Conservation (phyloP, 2,888 invertebrate genomes). For the Lasioglossum vierecki region DNA sequence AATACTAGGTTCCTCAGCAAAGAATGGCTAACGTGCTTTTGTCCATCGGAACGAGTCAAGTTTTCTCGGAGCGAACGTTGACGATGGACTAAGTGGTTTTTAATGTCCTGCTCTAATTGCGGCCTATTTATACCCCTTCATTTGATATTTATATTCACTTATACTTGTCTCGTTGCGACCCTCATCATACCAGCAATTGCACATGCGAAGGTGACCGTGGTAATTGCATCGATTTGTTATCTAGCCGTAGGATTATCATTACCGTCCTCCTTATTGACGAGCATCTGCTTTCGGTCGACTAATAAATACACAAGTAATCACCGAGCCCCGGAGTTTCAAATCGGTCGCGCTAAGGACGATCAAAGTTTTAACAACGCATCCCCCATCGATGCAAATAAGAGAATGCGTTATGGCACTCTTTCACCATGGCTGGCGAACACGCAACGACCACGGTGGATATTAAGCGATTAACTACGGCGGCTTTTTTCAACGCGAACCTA, state of each 20-base stretch:
- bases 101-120: neutral
- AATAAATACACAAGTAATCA: neutral
- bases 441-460: neutral
- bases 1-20: neutral
- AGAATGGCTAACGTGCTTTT: neutral
- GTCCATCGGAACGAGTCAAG: neutral
- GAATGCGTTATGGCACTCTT: neutral
- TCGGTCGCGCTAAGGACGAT: neutral
- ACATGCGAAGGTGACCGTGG: neutral
- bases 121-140: neutral
- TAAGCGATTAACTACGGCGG: neutral
- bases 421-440: neutral
- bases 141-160: neutral
- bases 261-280: neutral
- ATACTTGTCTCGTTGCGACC: neutral
- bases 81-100: neutral
- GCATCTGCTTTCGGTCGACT: neutral
- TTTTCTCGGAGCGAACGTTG: neutral
- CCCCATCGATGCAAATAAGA: neutral
- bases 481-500: neutral
- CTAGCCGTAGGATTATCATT: neutral
- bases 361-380: neutral
- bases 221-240: neutral
- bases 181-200: neutral
- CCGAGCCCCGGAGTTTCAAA: neutral